Percentiles rank a stretch among this genome's conserved stretches.
Evolutionary conservation across 1,140 invertebrate genomes (phyloP).

Genomic region (Lasioglossum albipes): DNA sequence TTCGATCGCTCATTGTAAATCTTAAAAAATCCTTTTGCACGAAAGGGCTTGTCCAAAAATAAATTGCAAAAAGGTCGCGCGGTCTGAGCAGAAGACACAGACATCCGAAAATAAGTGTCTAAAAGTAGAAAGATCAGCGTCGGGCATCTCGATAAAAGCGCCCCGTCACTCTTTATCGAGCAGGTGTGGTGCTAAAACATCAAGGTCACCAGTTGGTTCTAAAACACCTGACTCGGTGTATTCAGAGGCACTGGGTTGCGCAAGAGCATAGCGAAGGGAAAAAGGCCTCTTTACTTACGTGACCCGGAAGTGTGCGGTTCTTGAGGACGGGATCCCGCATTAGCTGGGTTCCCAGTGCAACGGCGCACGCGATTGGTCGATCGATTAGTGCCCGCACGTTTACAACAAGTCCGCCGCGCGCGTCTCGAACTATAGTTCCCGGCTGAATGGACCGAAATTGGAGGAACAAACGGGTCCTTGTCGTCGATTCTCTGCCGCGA

Average conservation of each 20-base stretch:
- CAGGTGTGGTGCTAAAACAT: neutral
- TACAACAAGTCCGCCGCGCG: no score
- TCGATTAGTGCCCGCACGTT: neutral
- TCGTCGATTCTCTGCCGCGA: slow-evolving; percentile 18
- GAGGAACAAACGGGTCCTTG: slow-evolving; percentile 17
- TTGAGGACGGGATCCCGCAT: neutral
- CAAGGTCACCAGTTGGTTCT: neutral
- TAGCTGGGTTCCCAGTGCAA: no score
- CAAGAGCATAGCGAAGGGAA: neutral
- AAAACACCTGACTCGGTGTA: neutral
- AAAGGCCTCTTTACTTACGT: neutral
- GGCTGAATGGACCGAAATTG: slow-evolving; percentile 32
- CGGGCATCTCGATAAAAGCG: neutral
- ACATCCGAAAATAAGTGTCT: no score
- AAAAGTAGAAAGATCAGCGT: neutral
- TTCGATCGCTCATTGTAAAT: no score
- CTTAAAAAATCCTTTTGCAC: no score
- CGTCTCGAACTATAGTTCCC: neutral
- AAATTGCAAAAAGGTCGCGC: no score
- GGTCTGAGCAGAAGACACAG: no score
- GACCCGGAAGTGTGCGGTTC: neutral
- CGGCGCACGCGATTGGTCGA: slow-evolving; percentile 19
- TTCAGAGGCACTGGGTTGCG: neutral
- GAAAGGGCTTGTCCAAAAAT: no score
- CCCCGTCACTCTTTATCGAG: no score